Evolutionary conservation across 1,140 invertebrate species (phyloP).

Genomic region (Drosophila lacertosa): DNA sequence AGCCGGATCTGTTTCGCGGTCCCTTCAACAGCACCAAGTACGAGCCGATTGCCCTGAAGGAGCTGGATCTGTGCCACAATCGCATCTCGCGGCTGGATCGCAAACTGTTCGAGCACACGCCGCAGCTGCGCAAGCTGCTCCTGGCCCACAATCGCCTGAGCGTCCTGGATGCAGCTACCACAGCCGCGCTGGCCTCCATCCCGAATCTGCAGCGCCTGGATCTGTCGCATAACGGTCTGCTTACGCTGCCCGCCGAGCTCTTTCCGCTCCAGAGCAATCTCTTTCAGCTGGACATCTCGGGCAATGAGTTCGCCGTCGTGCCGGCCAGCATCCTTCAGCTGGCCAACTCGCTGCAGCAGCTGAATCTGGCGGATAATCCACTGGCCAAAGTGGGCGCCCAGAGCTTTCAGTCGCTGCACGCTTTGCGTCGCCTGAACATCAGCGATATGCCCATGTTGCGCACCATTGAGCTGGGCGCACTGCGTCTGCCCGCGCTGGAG

Average conservation of each 20-base stretch:
- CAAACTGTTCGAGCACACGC: conserved; percentile 89
- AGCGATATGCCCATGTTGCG: conserved; percentile 85
- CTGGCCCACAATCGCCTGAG: conserved; percentile 89
- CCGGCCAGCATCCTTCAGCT: conserved; percentile 85
- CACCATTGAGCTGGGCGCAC: conserved; percentile 84
- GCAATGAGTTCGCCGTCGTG: conserved; percentile 86
- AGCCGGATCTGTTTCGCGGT: conserved; percentile 86
- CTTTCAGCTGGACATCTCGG: conserved; percentile 85
- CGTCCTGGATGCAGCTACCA: conserved; percentile 86
- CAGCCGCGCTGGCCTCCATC: conserved; percentile 86
- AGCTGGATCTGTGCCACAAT: conserved; percentile 89
- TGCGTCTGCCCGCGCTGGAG: conserved; percentile 81
- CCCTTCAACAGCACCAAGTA: conserved; percentile 86
- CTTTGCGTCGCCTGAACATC: conserved; percentile 85
- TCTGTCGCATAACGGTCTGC: conserved; percentile 86
- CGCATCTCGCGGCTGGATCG: conserved; percentile 87
- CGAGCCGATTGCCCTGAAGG: conserved; percentile 87
- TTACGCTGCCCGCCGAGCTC: conserved; percentile 84
- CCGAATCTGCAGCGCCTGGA: conserved; percentile 85
- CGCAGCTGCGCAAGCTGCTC: conserved; percentile 87
- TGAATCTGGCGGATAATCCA: conserved; percentile 86
- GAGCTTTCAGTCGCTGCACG: conserved; percentile 85
- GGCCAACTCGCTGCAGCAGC: conserved; percentile 84
- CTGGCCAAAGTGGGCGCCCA: conserved; percentile 85
- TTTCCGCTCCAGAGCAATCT: conserved; percentile 84